Percentiles rank a stretch among this genome's conserved stretches.
phyloP scores from a whole-genome alignment of 2,113 vertebrate genomes.

The Fregata magnificens region DNA sequence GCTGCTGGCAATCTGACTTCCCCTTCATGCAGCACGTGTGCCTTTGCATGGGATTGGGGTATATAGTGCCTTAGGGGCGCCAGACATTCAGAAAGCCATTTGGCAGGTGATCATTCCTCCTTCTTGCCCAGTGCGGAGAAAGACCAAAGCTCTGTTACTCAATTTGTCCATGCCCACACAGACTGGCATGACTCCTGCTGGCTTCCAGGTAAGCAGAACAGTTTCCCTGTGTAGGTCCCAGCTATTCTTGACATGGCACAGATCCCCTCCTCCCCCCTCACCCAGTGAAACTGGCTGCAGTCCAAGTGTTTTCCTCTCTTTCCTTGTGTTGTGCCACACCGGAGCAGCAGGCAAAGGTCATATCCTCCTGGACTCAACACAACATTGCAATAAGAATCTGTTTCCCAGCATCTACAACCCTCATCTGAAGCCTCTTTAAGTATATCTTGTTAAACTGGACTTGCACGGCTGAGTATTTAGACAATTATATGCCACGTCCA shows the following conservation, averaged over 20 bases:
- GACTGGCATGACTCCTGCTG: not conserved
- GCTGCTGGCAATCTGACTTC: not conserved
- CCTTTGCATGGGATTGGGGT: not conserved
- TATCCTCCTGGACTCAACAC: not conserved
- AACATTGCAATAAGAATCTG: not conserved
- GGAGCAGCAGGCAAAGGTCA: not conserved
- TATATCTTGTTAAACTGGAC: not conserved
- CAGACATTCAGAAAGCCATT: not conserved
- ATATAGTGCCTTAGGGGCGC: not conserved
- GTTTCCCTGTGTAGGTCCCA: not conserved
- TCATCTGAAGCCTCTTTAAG: not conserved
- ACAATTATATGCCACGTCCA: not conserved
- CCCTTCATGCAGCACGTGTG: not conserved
- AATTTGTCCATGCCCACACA: not conserved
- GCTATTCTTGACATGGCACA: not conserved
- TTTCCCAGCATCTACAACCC: not conserved
- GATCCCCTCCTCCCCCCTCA: not conserved
- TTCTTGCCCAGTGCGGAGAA: not conserved
- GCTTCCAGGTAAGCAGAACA: not conserved
- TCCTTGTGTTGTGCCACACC: not conserved
- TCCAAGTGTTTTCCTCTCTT: not conserved
- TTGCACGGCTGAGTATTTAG: not conserved
- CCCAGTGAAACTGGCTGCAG: not conserved
- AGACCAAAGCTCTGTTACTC: not conserved
- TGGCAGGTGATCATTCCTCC: not conserved